Base-by-base conservation (phyloP, 2,888 invertebrate genomes). In the Plusia festucae region DNA sequence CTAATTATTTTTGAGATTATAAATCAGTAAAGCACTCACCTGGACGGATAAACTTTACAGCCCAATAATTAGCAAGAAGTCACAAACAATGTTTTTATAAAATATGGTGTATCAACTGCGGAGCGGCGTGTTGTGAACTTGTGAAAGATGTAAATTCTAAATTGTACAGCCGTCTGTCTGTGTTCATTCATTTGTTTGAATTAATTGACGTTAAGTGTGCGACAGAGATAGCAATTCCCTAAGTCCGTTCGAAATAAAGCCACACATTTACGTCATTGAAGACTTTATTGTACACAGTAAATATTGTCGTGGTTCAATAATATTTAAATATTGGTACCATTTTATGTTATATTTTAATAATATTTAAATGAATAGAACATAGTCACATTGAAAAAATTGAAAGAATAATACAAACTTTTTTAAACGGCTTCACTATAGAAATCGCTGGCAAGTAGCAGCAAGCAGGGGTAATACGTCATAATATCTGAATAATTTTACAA, bases 61-160 rank as follows among this genome's bases (percentile, higher is more conserved):
- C n/a, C 63, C 40, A 65, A 64, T 57, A 57, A 22, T 58, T 64
- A 13, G 46, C 59, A 18, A 67, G n/a, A 70, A 69, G 44, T 57
- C 51, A 53, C 70, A 73, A 66, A 53, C 70, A 73, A 66, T 65
- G 64, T 68, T 46, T 62, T 67, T 63, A 63, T 57, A 55, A 56
- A n/a, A n/a, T n/a, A 20, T 69, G 61, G 59, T 63, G 63, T 75
- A 64, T 66, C 63, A 69, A 53, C 71, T 65, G 82, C 82, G 83
- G 79, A 85, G 82, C 82, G 73, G 71, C 83, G 83, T 88, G 81
- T 67, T 53, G n/a, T n/a, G 58, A 68, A 66, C 64, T 73, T 64
- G 70, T 65, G 71, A 54, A 71, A 58, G 68, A 76, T 69, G 61
- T 70, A 71, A 60, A 70, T 70, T 69, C 59, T 70, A 71, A 60